Percentiles rank a stretch among this genome's conserved stretches.
These are phyloP conservation scores for Petroica traversi DNA, from an alignment of 2,113 vertebrate genomes.

Conservation along the genomic window DNA sequence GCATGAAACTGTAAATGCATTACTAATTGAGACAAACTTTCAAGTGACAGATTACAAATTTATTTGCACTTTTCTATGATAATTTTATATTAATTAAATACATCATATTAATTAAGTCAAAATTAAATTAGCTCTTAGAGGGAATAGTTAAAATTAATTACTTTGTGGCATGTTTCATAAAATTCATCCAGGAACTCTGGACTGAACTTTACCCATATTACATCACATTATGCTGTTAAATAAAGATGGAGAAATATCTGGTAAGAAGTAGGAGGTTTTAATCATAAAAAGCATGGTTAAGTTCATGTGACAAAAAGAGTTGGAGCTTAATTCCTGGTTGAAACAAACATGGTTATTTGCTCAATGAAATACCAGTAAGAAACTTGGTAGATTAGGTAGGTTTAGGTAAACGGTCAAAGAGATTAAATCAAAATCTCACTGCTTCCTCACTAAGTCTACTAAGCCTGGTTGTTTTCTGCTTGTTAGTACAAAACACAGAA, in stretches of 20 bases:
- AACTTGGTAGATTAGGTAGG: not conserved
- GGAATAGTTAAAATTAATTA: constrained; percentile 47
- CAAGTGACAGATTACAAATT: constrained; percentile 38
- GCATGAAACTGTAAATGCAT: not conserved
- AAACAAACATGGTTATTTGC: not conserved
- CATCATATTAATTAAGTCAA: constrained; percentile 47
- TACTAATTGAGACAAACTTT: constrained; percentile 50
- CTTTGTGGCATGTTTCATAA: not conserved
- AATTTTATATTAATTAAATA: constrained; percentile 46
- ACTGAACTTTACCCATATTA: not conserved
- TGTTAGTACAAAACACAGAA: not conserved
- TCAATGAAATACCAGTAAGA: not conserved
- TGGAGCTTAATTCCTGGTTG: not conserved
- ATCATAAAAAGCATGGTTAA: not conserved
- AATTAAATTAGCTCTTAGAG: constrained; percentile 48
- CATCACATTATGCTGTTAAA: not conserved
- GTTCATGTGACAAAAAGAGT: not conserved
- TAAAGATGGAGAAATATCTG: not conserved
- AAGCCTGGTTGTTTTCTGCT: not conserved
- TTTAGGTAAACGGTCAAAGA: not conserved
- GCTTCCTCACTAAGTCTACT: not conserved
- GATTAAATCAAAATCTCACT: not conserved
- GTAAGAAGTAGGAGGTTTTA: not conserved
- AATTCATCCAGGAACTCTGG: not conserved
- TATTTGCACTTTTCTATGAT: constrained; percentile 39